Evolutionary conservation across 2,888 invertebrate genomes (phyloP).

Genomic region (Melangyna quadrimaculata): DNA sequence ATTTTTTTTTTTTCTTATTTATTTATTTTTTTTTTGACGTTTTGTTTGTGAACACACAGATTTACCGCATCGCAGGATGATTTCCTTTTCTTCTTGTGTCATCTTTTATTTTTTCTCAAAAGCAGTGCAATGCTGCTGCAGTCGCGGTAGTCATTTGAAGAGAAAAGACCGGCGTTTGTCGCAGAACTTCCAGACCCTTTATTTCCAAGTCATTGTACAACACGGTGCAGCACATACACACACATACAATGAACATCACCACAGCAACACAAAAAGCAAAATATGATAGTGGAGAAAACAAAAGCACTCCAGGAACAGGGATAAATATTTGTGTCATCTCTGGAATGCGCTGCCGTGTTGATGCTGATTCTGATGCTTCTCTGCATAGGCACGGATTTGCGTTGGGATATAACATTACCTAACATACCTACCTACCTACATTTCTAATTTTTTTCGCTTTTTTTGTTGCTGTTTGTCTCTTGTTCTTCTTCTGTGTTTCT

Average conservation of each 20-base stretch:
- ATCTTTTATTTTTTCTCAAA: slow-evolving; percentile 37
- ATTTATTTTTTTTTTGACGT: slow-evolving; percentile 26
- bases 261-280: slow-evolving; percentile 21
- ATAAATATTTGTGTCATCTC: slow-evolving; percentile 70
- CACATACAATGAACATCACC: slow-evolving; percentile 25
- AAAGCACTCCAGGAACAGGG: slow-evolving; percentile 68
- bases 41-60: slow-evolving; percentile 64
- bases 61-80: slow-evolving; percentile 70
- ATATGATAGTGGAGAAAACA: slow-evolving; percentile 31
- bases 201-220: slow-evolving; percentile 69
- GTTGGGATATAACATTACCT: slow-evolving; percentile 41
- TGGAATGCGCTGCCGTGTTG: slow-evolving; percentile 51
- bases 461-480: neutral
- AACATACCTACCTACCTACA: slow-evolving; percentile 27
- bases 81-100: slow-evolving; percentile 62
- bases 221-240: slow-evolving; percentile 36
- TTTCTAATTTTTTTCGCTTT: neutral
- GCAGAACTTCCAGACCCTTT: slow-evolving; percentile 70
- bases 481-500: slow-evolving; percentile 42
- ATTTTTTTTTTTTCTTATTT: slow-evolving; percentile 5
- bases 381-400: slow-evolving; percentile 65
- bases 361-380: neutral
- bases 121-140: slow-evolving; percentile 56
- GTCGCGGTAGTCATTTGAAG: slow-evolving; percentile 62
- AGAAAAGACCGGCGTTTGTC: slow-evolving; percentile 67